Conservation (phyloP, 2,113 vertebrate genomes). For the Onychorhynchus coronatus region DNA sequence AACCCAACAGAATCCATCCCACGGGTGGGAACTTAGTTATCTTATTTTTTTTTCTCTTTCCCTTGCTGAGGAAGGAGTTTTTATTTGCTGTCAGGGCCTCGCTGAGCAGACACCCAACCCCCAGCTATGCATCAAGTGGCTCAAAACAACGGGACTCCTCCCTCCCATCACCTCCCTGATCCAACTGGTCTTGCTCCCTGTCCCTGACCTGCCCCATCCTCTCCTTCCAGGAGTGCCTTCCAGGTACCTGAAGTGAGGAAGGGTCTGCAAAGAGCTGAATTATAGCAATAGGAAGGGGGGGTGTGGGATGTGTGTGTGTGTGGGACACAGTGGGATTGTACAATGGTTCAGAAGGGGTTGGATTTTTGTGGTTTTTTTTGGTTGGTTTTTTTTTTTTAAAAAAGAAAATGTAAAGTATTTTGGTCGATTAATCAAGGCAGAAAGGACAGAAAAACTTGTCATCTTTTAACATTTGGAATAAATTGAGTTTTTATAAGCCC, state of each 20-base stretch:
- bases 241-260: background rate
- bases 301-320: background rate
- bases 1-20: background rate
- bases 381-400: background rate
- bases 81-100: background rate
- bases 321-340: background rate
- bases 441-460: background rate
- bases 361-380: no score
- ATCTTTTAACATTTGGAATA: slow-evolving; percentile 77
- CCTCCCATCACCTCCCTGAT: fast-evolving
- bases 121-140: background rate
- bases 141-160: background rate
- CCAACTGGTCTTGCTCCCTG: background rate
- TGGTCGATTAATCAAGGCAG: slow-evolving; percentile 38
- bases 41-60: background rate
- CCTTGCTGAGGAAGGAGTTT: background rate
- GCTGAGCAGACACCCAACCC: background rate
- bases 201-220: background rate
- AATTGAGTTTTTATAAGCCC: slow-evolving; percentile 63
- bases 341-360: background rate
- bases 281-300: background rate
- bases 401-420: slow-evolving; percentile 67
- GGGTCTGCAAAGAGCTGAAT: background rate
- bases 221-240: background rate
- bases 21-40: background rate